phyloP scores from a whole-genome alignment of 2,797 vertebrate genomes.

The Etheostoma nigrum region DNA sequence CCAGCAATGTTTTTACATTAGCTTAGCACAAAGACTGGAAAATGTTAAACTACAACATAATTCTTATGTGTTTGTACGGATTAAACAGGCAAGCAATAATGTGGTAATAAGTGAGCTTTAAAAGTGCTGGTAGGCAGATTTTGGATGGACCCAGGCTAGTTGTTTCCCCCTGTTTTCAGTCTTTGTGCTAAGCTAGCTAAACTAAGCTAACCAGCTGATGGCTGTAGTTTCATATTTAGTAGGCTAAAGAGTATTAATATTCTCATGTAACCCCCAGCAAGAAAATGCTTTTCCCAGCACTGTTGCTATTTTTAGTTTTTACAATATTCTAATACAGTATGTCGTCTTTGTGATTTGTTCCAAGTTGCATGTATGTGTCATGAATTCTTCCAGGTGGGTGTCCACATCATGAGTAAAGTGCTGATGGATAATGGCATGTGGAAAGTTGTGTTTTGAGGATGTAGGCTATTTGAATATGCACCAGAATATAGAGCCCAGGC shows the following conservation, averaged over 20 bases:
- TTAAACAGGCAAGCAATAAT: neutral
- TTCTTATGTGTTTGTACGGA: neutral
- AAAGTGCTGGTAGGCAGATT: neutral
- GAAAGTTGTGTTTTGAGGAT: conserved; percentile 25
- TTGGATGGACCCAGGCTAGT: neutral
- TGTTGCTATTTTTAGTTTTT: conserved; percentile 14
- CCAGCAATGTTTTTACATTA: neutral
- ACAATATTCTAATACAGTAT: neutral
- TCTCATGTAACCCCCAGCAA: conserved; percentile 13
- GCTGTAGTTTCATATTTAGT: conserved; percentile 4
- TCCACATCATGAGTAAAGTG: conserved; percentile 2
- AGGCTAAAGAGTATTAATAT: conserved; percentile 1
- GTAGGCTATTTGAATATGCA: conserved; percentile 14
- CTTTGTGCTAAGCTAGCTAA: conserved; percentile 1
- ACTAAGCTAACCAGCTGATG: conserved; percentile 23
- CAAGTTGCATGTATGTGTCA: neutral
- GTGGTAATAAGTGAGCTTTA: neutral
- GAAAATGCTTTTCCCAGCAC: neutral
- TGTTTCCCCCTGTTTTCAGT: neutral
- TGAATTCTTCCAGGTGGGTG: conserved; percentile 3
- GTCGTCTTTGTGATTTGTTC: conserved; percentile 7
- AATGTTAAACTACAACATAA: neutral
- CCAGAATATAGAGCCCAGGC: conserved; percentile 29
- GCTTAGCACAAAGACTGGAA: neutral
- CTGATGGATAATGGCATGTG: conserved; percentile 7